Base-by-base conservation (phyloP, 2,888 invertebrate species). In the Drosophila rellima region DNA sequence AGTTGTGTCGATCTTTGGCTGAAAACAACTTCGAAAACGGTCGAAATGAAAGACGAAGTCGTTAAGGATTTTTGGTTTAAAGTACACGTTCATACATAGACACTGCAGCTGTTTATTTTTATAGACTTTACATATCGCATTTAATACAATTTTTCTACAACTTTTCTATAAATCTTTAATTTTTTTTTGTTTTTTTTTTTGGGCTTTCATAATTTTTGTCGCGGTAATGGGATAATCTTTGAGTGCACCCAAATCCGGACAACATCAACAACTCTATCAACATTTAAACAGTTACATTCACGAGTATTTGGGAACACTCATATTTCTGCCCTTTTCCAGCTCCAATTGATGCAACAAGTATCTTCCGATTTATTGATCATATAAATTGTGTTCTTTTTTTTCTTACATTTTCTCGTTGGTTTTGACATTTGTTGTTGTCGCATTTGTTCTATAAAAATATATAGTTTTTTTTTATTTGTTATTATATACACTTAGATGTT, bases 401-500 rank as follows among this genome's bases (percentile, higher is more conserved):
- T 10, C 1, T 11, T 26, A 7, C 6, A 20, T 33, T 29, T 15
- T 33, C n/a, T 67, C 45, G 54, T 63, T 73, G 61, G 33, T 33
- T 62, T 50, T 59, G 17, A 13, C 23, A n/a, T 55, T 20, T 7
- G 3, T 42, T 42, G 17, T 55, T 29, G 48, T 60, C 18, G 26
- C 37, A 31, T 29, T 54, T 29, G 23, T 42, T 51, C 35, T 66
- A 66, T 67, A 82, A 74, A 80, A 74, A 83, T 83, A 78, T 80
- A 78, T 57, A 78, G 67, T 61, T 74, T 51, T 48, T 10, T 20
- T 70, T 20, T n/a, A n/a, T n/a, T n/a, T n/a, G n/a, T 20, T n/a
- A n/a, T 18, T 33, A 71, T 80, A 39, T 74, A 80, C 83, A 83
- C 44, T 80, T 66, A 80, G 81, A 80, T 69, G 33, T 66, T 74